Evolutionary conservation across 1,140 invertebrate genomes (phyloP).

Genomic region (Condylostylus longicornis): DNA sequence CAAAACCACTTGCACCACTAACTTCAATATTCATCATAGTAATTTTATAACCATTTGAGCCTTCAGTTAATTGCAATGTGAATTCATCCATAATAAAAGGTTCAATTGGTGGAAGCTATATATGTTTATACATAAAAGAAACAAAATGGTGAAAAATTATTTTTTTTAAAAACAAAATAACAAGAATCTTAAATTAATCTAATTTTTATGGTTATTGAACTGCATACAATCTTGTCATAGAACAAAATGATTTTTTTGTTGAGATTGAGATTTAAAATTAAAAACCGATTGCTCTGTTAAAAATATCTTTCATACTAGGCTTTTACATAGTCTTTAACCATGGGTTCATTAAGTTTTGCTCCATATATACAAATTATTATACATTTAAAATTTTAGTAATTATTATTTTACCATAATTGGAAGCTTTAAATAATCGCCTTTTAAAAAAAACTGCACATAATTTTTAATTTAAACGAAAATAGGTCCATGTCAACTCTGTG

Average conservation of each 20-base stretch:
- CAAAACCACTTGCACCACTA: conserved; percentile 52
- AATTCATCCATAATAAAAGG: conserved; percentile 55
- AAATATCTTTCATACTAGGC: not conserved
- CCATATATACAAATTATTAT: too few species aligned
- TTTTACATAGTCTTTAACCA: too few species aligned
- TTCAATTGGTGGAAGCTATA: conserved; percentile 47
- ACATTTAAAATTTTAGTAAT: too few species aligned
- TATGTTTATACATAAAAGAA: too few species aligned
- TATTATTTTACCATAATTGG: too few species aligned
- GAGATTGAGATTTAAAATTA: not conserved
- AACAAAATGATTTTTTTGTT: not conserved
- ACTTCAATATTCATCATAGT: conserved; percentile 49
- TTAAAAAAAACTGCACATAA: too few species aligned
- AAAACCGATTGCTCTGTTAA: not conserved
- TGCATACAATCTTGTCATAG: not conserved
- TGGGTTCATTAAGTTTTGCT: too few species aligned
- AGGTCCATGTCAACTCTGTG: too few species aligned
- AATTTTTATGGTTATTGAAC: not conserved
- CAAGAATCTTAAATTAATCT: not conserved
- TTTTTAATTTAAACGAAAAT: too few species aligned
- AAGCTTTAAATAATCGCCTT: too few species aligned
- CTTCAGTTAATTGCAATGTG: conserved; percentile 49
- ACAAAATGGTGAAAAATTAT: not conserved
- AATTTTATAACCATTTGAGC: conserved; percentile 53
- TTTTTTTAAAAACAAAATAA: not conserved